Base-by-base conservation (phyloP, 2,888 invertebrate species). In the Mythimna pallens region DNA sequence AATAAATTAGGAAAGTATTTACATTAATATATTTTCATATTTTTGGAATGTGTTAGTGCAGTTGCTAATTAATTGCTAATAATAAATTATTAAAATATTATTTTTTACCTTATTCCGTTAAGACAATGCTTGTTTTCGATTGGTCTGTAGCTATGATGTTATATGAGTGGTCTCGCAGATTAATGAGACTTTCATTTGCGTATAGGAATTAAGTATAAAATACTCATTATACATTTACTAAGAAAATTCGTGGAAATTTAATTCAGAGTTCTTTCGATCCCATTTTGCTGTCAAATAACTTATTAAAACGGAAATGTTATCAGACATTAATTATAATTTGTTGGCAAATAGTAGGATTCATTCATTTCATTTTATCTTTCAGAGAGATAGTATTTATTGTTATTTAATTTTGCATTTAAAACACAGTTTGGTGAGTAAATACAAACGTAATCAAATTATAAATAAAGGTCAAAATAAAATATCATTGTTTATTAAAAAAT, bases 11-110 rank as follows among this genome's bases (percentile, higher is more conserved):
- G 14, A 30, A 30, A 30, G 30, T 30, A 30, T 3, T 30, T 72
- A 65, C n/a, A 43, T 63, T 78, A 47, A 64, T 57, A 73, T 57
- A 65, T 40, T 64, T 73, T 63, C 40, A 52, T 75, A 67, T 77
- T 73, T 77, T 77, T 65, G 61, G 47, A 77, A 47, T 69, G 20
- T 68, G 52, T 77, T 68, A 43, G n/a, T 36, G 43, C 34, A 14
- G 58, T 76, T 76, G 43, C 17, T 47, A 47, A 50, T n/a, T n/a
- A n/a, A n/a, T n/a, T n/a, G n/a, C n/a, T n/a, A n/a, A n/a, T n/a
- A n/a, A n/a, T n/a, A n/a, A n/a, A 40, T 22, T 36, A 54, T 22
- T 34, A 64, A 54, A 22, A 64, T 40, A n/a, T 61, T 12, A 55
- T 62, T 55, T 50, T 25, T 10, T 43, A 17, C 4, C 8, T 34